A percentile compares a stretch with the other conserved stretches of the same genome.
Conservation (phyloP, 2,797 vertebrate species). For the Accipiter superciliosus region DNA sequence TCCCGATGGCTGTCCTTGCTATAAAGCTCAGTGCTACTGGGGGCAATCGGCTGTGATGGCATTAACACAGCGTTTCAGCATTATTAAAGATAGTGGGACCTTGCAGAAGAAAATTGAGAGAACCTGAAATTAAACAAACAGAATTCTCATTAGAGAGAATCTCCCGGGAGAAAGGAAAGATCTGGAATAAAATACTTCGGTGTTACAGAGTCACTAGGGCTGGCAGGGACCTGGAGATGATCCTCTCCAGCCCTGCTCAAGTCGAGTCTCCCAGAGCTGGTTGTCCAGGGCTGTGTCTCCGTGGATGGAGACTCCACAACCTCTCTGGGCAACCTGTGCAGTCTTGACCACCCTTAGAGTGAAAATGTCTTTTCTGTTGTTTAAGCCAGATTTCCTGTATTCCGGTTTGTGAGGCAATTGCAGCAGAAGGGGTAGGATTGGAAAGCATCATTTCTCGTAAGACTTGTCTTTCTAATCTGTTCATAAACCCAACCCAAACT, state of each 20-base stretch:
- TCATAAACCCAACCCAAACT: fast-evolving
- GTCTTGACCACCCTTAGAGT: not conserved
- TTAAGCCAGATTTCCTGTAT: not conserved
- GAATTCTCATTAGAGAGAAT: fast-evolving
- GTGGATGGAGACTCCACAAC: not conserved
- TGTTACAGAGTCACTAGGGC: not conserved
- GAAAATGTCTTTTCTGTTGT: not conserved
- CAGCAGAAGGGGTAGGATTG: not conserved
- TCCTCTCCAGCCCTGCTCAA: not conserved
- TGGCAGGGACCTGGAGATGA: fast-evolving
- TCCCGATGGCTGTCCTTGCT: not conserved
- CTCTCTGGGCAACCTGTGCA: not conserved
- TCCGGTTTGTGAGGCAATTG: fast-evolving
- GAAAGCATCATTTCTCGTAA: fast-evolving
- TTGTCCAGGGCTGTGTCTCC: not conserved
- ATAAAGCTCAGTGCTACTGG: not conserved
- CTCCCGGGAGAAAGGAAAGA: not conserved
- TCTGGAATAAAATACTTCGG: not conserved
- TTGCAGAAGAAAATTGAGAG: fast-evolving
- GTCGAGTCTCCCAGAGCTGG: not conserved
- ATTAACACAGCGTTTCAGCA: fast-evolving
- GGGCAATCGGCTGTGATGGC: not conserved
- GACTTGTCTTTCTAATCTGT: fast-evolving
- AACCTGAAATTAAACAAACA: not conserved
- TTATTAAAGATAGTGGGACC: not conserved